Evolutionary conservation across 2,113 vertebrate species (phyloP).

Genomic region (Balaenoptera acutorostrata): DNA sequence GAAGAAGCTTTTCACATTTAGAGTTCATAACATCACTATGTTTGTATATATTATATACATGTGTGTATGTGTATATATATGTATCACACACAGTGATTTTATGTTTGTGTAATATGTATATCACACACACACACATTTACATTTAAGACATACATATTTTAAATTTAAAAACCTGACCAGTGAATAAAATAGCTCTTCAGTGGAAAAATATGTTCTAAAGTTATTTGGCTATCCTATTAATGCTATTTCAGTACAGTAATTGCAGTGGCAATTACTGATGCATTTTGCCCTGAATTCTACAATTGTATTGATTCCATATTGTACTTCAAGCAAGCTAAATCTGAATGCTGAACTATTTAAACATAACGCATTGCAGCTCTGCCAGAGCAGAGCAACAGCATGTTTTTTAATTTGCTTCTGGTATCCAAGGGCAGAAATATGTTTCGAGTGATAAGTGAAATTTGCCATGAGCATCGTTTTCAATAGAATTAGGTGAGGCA

Average conservation of each 20-base stretch:
- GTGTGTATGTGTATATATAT: background rate
- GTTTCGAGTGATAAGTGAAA: slow-evolving; percentile 77
- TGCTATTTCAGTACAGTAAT: background rate
- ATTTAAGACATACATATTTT: slow-evolving; percentile 30
- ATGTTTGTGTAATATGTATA: background rate
- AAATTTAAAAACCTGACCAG: background rate
- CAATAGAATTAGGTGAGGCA: slow-evolving; percentile 60
- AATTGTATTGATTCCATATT: slow-evolving; percentile 22
- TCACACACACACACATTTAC: background rate
- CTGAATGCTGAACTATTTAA: slow-evolving; percentile 57
- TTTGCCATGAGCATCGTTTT: slow-evolving; percentile 67
- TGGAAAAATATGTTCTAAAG: slow-evolving; percentile 31
- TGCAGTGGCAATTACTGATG: slow-evolving; percentile 30
- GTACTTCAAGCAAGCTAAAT: slow-evolving; percentile 40
- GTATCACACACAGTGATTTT: background rate
- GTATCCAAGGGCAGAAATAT: slow-evolving; percentile 75
- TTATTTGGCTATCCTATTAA: background rate
- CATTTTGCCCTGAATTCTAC: slow-evolving; percentile 23
- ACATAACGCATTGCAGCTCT: slow-evolving; percentile 8
- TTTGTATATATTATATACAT: background rate
- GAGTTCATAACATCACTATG: background rate
- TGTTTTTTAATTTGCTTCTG: slow-evolving; percentile 70
- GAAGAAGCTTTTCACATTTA: background rate
- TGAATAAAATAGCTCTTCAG: background rate
- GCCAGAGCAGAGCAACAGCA: slow-evolving; percentile 59